Percentiles rank a stretch among this genome's conserved stretches.
Evolutionary conservation across 2,797 vertebrate genomes (phyloP).

Genomic region (Siniperca undulata): DNA sequence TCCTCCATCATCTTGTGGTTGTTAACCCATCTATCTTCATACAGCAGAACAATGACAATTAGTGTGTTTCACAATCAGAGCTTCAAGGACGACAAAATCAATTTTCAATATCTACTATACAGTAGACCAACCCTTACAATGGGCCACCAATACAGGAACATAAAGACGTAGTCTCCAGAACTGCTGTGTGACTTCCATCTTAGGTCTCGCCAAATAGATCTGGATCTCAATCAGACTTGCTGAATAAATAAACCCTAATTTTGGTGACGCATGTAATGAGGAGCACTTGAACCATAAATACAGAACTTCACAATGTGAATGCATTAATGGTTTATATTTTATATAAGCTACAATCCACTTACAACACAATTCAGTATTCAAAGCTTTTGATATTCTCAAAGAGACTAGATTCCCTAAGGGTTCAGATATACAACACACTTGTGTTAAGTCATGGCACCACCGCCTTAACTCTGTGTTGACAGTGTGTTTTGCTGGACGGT

Average conservation of each 20-base stretch:
- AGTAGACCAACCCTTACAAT: background rate
- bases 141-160: background rate
- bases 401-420: background rate
- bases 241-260: background rate
- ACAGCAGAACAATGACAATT: background rate
- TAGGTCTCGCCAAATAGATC: background rate
- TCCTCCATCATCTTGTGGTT: slow-evolving; percentile 19
- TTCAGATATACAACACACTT: slow-evolving; percentile 22
- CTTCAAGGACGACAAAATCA: slow-evolving; percentile 1
- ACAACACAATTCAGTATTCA: background rate
- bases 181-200: background rate
- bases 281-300: background rate
- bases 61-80: slow-evolving; percentile 26
- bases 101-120: slow-evolving; percentile 11
- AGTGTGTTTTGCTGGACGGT: slow-evolving; percentile 55
- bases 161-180: background rate
- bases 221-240: background rate
- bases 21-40: slow-evolving; percentile 20
- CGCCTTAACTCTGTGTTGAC: slow-evolving; percentile 48
- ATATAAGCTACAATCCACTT: background rate
- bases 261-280: background rate
- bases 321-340: slow-evolving; percentile 1
- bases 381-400: slow-evolving; percentile 17
- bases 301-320: background rate
- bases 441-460: slow-evolving; percentile 36